Base-by-base conservation (phyloP, 2,888 invertebrate species). In the Eurytoma adleriae region DNA sequence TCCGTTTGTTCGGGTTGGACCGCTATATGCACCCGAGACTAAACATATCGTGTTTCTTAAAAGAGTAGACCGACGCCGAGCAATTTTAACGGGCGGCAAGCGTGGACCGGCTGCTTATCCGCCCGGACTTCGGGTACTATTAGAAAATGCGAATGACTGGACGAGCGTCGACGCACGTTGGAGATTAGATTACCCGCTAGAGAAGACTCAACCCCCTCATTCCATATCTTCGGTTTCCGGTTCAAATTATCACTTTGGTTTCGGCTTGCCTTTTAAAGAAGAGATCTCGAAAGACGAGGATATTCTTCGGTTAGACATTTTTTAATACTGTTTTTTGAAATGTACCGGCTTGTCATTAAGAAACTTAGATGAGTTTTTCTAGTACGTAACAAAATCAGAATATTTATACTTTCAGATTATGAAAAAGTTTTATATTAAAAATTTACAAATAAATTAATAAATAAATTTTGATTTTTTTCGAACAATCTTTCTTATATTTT, bases 41-140 rank as follows among this genome's bases (percentile, higher is more conserved):
- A 88, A 89, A 88, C 87, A 87, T 86, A 89, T 89, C 88, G 85
- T 84, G 85, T 89, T 88, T 86, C 89, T 83, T 77, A 86, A 88
- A 87, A 88, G 74, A 66, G 85, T 86, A 84, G 82, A 59, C 86
- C 87, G 87, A 82, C 84, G 40, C 40, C 40, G 80, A 86, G 85
- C 85, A 84, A 87, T 87, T 87, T 86, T 85, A 85, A 86, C 85
- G 86, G 84, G 79, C 81, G 83, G 85, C 80, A 83, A 86, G 86
- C 40, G 40, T 10, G 10, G 40, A 40, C 40, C 86, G 84, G 85
- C 85, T 85, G 40, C 56, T 57, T 68, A 68, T 18, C 20, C 68
- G 16, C 16, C 13, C 14, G 57, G 24, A 24, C 27, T 30, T 20
- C 18, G 18, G 13, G 16, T 27, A 48, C 59, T 59, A 64, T 72